Conservation (phyloP, 2,888 invertebrate genomes). For the Zygogramma bicolorata region DNA sequence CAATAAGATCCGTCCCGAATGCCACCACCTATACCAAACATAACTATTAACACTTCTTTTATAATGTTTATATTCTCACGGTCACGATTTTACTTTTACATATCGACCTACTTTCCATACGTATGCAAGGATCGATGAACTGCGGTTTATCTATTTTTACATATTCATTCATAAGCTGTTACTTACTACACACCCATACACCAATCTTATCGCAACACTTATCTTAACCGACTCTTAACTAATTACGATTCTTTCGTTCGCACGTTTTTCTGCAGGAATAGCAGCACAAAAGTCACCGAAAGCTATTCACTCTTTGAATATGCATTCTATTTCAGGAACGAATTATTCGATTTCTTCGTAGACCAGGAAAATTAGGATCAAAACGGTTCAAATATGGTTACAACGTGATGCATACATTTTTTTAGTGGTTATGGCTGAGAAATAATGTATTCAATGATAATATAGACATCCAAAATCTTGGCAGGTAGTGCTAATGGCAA, state of each 20-base stretch:
- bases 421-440: too few relatives aligned
- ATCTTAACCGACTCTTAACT: not conserved
- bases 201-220: not conserved
- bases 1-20: not conserved
- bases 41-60: constrained; percentile 25
- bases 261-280: too few relatives aligned
- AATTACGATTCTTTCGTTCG: not conserved
- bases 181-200: not conserved
- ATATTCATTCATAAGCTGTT: not conserved
- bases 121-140: constrained; percentile 25
- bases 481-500: too few relatives aligned
- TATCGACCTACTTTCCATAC: constrained; percentile 34
- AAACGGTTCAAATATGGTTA: too few relatives aligned
- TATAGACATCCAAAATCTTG: too few relatives aligned
- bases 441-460: too few relatives aligned
- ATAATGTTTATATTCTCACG: constrained; percentile 30
- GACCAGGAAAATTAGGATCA: too few relatives aligned
- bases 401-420: too few relatives aligned
- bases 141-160: constrained; percentile 3
- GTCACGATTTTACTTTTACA: constrained; percentile 42
- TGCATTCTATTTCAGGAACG: too few relatives aligned
- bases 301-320: too few relatives aligned
- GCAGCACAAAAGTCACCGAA: too few relatives aligned
- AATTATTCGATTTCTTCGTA: too few relatives aligned
- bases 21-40: constrained; percentile 7